Base-by-base conservation (phyloP, 2,113 vertebrate species). In the Archocentrus centrarchus region DNA sequence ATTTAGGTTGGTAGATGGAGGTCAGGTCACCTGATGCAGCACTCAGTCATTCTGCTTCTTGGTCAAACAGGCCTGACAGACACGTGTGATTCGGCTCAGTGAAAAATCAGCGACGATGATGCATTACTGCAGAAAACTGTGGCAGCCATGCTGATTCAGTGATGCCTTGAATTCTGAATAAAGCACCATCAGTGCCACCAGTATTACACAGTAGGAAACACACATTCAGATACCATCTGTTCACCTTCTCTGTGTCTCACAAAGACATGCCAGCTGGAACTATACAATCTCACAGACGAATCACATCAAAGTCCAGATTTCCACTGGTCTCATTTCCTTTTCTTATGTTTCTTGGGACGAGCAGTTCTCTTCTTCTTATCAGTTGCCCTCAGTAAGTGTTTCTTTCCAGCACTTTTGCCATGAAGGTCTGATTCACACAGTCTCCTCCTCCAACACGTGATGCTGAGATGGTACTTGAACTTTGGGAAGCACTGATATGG, bases 241-340 rank as follows among this genome's bases (percentile, higher is more conserved):
- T 66, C 64, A 68, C 64, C 5, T 66, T 68, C 0, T 68, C 41
- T 27, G 24, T 70, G 24, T 50, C 64, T 50, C 41, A 50, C 41
- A 70, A 70, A 50, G 41, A 47, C 64, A 68, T 24, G 41, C 41
- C 64, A 70, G 64, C 64, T 50, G 15, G 41, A 50, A 41, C 41
- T 27, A 50, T 18, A 30, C 18, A 50, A 50, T 50, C 64, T 50
- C 41, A 4, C 41, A 70, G 41, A 70, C 24, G 30, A 50, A 70
- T 70, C 64, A 70, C 64, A 70, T 7, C 24, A 50, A 70, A 30
- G 24, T 70, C 41, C 41, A 18, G 41, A 70, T 70, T 47, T 68
- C 64, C 64, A 70, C 64, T 50, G 41, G 41, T 50, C 64, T 50
- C 50, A 70, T 70, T 70, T 70, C 64, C 22, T 70, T 50, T 70